These are phyloP conservation scores for Ischnura elegans DNA, from an alignment of 2,888 invertebrate species.

Conservation along the genomic window DNA sequence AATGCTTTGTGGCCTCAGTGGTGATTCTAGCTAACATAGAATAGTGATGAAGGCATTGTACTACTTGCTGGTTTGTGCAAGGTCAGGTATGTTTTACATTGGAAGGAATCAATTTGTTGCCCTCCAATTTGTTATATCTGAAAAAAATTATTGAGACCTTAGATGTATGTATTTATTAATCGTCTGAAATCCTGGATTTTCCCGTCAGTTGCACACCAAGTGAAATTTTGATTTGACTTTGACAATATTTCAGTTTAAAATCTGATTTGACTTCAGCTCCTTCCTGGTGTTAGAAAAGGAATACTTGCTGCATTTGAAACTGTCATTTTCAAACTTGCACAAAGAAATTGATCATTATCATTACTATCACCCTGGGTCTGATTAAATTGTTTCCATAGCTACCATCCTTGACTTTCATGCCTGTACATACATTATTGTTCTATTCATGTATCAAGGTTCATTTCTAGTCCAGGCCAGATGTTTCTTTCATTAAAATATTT, in stretches of 20 bases:
- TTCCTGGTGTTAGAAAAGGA: not conserved
- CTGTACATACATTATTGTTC: not conserved
- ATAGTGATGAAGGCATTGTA: not conserved
- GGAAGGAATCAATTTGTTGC: not conserved
- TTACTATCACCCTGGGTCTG: no score
- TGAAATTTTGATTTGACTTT: not conserved
- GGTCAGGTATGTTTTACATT: not conserved
- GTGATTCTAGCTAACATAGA: not conserved
- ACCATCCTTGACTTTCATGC: no score
- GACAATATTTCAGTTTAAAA: not conserved
- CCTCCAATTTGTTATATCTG: not conserved
- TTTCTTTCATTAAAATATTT: slow-evolving; percentile 5
- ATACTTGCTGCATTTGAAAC: not conserved
- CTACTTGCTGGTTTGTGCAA: not conserved
- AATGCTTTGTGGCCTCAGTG: not conserved
- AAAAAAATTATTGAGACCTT: not conserved
- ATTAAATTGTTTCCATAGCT: not conserved
- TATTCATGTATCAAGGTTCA: not conserved
- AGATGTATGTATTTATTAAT: not conserved
- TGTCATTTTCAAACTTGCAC: not conserved
- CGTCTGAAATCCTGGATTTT: not conserved
- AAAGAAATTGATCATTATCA: not conserved
- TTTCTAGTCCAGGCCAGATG: slow-evolving; percentile 30
- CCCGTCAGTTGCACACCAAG: not conserved
- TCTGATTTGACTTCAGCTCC: not conserved